Base-by-base conservation (phyloP, 2,797 vertebrate species). In the Melanotaenia nigrans region DNA sequence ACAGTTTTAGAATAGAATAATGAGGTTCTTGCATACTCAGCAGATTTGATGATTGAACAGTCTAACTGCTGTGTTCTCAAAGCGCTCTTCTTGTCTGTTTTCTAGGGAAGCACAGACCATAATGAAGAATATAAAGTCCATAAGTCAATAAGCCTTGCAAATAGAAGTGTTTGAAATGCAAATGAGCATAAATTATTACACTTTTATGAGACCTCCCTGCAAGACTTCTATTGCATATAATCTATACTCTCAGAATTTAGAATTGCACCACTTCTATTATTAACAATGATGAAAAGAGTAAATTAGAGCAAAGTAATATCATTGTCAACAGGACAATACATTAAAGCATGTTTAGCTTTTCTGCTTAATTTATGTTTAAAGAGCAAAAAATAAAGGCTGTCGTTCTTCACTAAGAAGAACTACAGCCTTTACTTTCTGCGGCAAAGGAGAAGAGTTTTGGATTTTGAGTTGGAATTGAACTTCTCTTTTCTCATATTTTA, bases 131-230 rank as follows among this genome's bases (percentile, higher is more conserved):
- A 28, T 59, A 59, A 84, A 81, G 68, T 73, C 60, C 71, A 25
- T 55, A 73, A 79, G 78, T 84, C 54, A 12, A 38, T 61, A 63
- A 61, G 67, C 64, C 42, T 71, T 61, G 58, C 67, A 68, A 84
- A 65, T 65, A 64, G 57, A 61, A 73, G 25, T 24, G 61, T 90
- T 85, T 89, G 80, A 89, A 85, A 84, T 90, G 85, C 54, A 89
- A 85, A 88, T 89, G 53, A 76, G 49, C 13, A 64, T 61, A 82
- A 75, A 79, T 83, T 82, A 87, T 86, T 61, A 85, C 30, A 36
- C 35, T 42, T 79, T 71, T 70, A 74, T 68, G 59, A 62, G 49
- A 68, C 13, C 69, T 73, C 18, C 25, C 61, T 55, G 63, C 51
- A 65, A 87, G 59, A 35, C 42, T 63, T 58, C 55, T 65, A 24